A percentile compares a stretch with the other conserved stretches of the same genome.
These are phyloP conservation scores for Minunthozetes semirufus DNA, from an alignment of 2,888 invertebrate species.

Conservation along the genomic window DNA sequence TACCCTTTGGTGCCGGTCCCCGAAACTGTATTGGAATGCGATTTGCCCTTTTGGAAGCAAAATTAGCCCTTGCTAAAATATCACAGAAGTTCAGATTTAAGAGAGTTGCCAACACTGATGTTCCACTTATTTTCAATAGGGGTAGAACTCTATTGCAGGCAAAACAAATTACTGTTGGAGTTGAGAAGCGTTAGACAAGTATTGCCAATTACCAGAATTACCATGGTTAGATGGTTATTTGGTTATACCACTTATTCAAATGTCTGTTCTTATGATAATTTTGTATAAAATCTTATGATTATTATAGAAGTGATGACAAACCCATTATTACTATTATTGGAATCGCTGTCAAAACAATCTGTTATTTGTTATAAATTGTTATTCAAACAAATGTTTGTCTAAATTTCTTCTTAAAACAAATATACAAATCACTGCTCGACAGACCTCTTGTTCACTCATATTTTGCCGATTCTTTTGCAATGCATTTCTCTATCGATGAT, in stretches of 20 bases:
- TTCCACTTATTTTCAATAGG: background rate
- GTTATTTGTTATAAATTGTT: constrained; percentile 12
- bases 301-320: background rate
- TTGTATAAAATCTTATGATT: background rate
- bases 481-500: too few relatives aligned
- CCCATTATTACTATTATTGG: background rate
- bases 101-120: background rate
- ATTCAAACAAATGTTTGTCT: background rate
- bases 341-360: constrained; percentile 14
- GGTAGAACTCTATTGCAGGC: background rate
- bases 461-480: too few relatives aligned
- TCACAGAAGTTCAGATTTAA: background rate
- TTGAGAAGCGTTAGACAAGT: background rate
- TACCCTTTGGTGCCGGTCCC: constrained; percentile 2
- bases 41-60: background rate
- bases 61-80: background rate
- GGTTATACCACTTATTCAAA: too few relatives aligned
- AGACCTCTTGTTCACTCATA: too few relatives aligned
- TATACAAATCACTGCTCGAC: background rate
- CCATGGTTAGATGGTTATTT: too few relatives aligned
- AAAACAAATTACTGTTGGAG: background rate
- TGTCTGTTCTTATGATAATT: too few relatives aligned
- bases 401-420: background rate
- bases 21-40: background rate
- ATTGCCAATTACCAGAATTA: too few relatives aligned